Percentiles rank a stretch among this genome's conserved stretches.
phyloP scores from a whole-genome alignment of 2,888 invertebrate species.

The Nematopogon swammerdamellus region DNA sequence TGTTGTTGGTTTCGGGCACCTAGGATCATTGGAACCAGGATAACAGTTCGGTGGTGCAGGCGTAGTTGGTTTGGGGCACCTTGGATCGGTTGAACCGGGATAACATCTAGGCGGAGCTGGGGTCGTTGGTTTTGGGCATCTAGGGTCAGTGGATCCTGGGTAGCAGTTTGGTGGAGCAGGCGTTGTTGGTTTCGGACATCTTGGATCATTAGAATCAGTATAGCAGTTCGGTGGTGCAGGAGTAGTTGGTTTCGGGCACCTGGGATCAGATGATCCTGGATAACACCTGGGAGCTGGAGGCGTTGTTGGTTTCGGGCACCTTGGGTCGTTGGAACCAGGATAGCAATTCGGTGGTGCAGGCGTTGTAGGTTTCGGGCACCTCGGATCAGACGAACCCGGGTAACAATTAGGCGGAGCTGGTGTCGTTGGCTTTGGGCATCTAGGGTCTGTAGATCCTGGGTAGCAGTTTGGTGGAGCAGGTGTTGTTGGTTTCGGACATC shows the following conservation, averaged over 20 bases:
- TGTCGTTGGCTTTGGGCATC: no score
- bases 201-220: conserved; percentile 27
- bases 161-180: conserved; percentile 16
- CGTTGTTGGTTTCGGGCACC: conserved; percentile 15
- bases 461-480: no score
- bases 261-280: conserved; percentile 16
- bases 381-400: conserved; percentile 17
- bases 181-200: conserved; percentile 19
- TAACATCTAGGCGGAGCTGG: conserved; percentile 9
- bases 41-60: conserved; percentile 14
- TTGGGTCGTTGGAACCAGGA: conserved; percentile 20
- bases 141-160: conserved; percentile 24
- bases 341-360: conserved; percentile 15
- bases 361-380: conserved; percentile 18
- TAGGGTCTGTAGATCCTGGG: no score
- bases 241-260: conserved; percentile 18
- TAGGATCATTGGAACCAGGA: conserved; percentile 20
- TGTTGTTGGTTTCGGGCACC: conserved; percentile 14
- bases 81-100: conserved; percentile 22
- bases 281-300: conserved; percentile 12
- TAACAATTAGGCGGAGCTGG: no score
- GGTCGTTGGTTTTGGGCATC: conserved; percentile 15
- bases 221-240: conserved; percentile 15
- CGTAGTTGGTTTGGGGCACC: conserved; percentile 18
- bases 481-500: no score